Base-by-base conservation (phyloP, 2,888 invertebrate genomes). In the Portevinia maculata region DNA sequence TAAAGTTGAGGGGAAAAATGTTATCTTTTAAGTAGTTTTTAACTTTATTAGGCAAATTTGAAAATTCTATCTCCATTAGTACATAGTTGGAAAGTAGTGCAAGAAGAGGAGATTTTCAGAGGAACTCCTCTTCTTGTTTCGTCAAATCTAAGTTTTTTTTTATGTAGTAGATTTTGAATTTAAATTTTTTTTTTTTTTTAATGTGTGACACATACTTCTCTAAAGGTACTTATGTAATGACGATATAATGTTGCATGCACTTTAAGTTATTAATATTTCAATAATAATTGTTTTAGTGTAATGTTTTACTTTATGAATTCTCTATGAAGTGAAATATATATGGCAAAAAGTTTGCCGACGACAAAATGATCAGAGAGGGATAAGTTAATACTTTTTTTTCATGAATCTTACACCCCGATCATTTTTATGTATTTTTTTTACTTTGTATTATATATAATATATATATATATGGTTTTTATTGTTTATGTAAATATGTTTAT, bases 211-310 rank as follows among this genome's bases (percentile, higher is more conserved):
- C 65, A 75, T 59, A 62, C 50, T 62, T 76, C 67, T 78, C 83
- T 83, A 83, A 83, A 83, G 83, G 83, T 83, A 83, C 83, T 78
- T 83, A 73, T 67, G 83, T 83, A 83, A 83, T 83, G 83, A 83
- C 71, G 78, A 78, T 78, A 78, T 78, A 78, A 83, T 83, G 83
- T 83, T 67, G 71, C 78, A 83, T 83, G 83, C 83, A 78, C 46
- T 53, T 59, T 52, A 39, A 28, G 32, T 67, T 65, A 46, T 59
- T 59, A 24, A 67, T 75, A 15, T 62, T 64, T 44, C 64, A 46
- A 50, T 64, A 70, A 57, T 46, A 34, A 30, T 55, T 55, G 8
- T 34, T 50, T 59, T 64, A 37, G 34, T 48, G 39, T 60, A 46
- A 21, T 34, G 17, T 57, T 65, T 60, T 79, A 15, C 41, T 65